Base-by-base conservation (phyloP, 2,797 vertebrate species). In the Numenius phaeopus region DNA sequence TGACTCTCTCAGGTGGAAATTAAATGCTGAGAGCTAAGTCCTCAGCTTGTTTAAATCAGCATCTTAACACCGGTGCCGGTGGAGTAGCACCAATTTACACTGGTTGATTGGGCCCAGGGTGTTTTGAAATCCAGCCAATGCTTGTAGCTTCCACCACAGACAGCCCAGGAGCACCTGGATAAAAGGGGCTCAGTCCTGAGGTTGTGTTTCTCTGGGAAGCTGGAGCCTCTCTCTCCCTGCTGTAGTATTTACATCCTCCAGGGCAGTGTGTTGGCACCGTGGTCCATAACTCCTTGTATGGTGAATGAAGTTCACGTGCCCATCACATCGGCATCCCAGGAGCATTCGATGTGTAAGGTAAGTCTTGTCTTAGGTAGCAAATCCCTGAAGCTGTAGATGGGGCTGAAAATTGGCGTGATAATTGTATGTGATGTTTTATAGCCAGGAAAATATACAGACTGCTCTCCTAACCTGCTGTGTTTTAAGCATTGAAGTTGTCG, bases 201-300 rank as follows among this genome's bases (percentile, higher is more conserved):
- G 7, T 0, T 52, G n/a, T 8, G 12, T 10, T 69, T 69, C 7
- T 5, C 18, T 0, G 5, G 47, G 4, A 39, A 8, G 40, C 26
- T 39, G 32, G 49, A 24, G n/a, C 2, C 7, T 12, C 9, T 9
- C 11, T 9, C 11, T 34, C 37, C 7, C 15, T 46, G 58, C 1
- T 0, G 32, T 6, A 37, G 46, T 14, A 1, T 58, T 76, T 40
- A 3, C 9, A 19, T 42, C 27, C 23, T 16, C 23, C 1, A 2
- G 55, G 34, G 61, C 2, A 3, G 15, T 8, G 0, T 4, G 17
- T 17, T 44, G 52, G 71, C 10, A 4, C 26, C 2, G 20, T 19
- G 40, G 29, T 26, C 40, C 5, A 0, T 29, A 42, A 19, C 24
- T 21, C 40, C 40, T 14, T 0, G 1, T 20, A 1, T 8, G 29